Base-by-base conservation (phyloP, 2,888 invertebrate species). In the Lasioglossum pauxillum region DNA sequence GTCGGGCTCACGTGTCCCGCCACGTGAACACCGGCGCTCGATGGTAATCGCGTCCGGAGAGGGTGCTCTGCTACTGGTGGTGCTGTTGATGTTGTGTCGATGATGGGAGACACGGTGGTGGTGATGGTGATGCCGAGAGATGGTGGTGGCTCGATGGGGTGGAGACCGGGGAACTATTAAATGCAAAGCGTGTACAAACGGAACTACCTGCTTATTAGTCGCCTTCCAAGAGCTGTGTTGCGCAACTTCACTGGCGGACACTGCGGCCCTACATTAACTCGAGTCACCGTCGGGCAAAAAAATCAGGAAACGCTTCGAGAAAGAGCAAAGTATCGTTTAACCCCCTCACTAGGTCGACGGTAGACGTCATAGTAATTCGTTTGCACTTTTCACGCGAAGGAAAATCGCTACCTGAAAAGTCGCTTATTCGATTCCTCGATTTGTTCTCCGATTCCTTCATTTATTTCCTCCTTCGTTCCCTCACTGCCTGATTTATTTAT, bases 1-100 rank as follows among this genome's bases (percentile, higher is more conserved):
- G 91, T 83, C 85, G 38, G 83, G 78, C 76, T 88, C 85, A 87
- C 85, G 88, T 88, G 87, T 74, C 74, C 57, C 75, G 85, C 87
- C 93, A 93, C 89, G 90, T 90, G 90, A 90, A 8, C 75, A 23
- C n/a, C 38, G 57, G 23, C 75, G 69, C 69, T 57, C 75, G 77
- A 79, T 73, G 78, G 75, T 81, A 84, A 82, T 79, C 75, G 83
- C 75, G 82, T 77, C 41, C 80, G 88, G 72, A 75, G 38, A 82
- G 86, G 87, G 49, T 49, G 49, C 49, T 19, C 49, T 8, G 53
- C 53, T 53, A 53, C 53, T 80, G 82, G 84, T 73, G 84, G 79
- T 35, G 69, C 49, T n/a, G 69, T 53, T 8, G 67, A 35, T 19
- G 67, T 31, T 31, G 67, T 35, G 19, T 35, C 67, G 78, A 72